Evolutionary conservation across 2,113 vertebrate genomes (phyloP).

Genomic region (Cyanoliseus patagonus): DNA sequence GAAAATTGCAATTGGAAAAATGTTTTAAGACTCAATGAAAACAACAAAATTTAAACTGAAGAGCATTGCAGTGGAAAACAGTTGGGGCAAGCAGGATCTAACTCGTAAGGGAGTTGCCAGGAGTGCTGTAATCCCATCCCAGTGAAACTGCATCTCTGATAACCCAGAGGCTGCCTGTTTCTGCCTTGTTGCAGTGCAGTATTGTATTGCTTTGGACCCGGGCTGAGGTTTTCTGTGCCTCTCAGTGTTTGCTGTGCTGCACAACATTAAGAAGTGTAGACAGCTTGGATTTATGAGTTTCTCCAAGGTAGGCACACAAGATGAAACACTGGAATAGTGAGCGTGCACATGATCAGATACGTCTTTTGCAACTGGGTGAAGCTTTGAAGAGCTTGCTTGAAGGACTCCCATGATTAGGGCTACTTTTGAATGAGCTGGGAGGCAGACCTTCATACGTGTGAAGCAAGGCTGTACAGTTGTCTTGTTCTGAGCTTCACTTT

Average conservation of each 20-base stretch:
- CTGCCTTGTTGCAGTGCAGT: not conserved
- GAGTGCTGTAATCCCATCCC: not conserved
- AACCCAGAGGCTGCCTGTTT: not conserved
- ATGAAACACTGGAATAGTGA: not conserved
- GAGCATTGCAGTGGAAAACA: not conserved
- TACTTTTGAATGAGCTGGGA: not conserved
- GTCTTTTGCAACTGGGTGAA: not conserved
- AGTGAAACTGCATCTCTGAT: not conserved
- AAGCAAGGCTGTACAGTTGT: not conserved
- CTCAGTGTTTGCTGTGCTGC: not conserved
- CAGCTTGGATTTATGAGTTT: not conserved
- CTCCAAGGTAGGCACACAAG: not conserved
- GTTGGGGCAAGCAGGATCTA: not conserved
- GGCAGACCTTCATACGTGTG: not conserved
- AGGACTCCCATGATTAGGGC: not conserved
- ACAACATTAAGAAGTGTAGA: not conserved
- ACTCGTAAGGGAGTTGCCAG: not conserved
- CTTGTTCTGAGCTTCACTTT: not conserved
- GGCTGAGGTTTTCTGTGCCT: not conserved
- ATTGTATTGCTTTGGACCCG: not conserved
- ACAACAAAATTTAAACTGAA: not conserved
- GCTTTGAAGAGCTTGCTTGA: not conserved
- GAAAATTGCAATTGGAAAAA: not conserved
- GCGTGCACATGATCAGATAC: fast-evolving
- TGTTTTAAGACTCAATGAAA: not conserved